Evolutionary conservation across 2,797 vertebrate species (phyloP), one percentile per base, ranked within the genome.

Genomic region (Knipowitschia caucasica): DNA sequence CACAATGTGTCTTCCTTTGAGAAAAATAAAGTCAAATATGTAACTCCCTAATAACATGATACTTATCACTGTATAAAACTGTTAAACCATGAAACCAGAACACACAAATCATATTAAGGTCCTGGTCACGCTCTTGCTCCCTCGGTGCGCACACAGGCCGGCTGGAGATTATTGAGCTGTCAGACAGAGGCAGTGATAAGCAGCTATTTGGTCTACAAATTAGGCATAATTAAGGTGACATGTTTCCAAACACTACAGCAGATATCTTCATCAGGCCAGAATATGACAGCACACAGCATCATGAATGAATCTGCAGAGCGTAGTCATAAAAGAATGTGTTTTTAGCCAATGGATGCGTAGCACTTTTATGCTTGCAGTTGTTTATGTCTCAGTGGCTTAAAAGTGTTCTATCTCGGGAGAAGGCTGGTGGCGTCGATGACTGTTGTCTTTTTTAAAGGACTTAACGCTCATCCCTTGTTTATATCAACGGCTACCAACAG

Each of bases 181-280:
- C 89, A 88, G 88, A 89, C 85, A 86, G 82, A 79, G 70, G 72
- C 75, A 80, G 83, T 70, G 86, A 91, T 91, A 91, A 92, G 87
- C 75, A 66, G 71, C 79, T 91, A 86, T 92, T 92, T 90, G 90
- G 87, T 89, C 88, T 90, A 89, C 85, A 92, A 90, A 92, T 90
- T 86, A 90, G 80, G 75, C 79, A 85, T 91, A 91, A 92, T 92
- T 88, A 90, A 83, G 81, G 77, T 73, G 88, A 86, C 78, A 76
- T 74, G 80, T 88, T 83, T 84, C 86, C 86, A 88, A 89, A 90
- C 84, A 85, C 69, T 77, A 73, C 68, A 14, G 45, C 63, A 78
- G 84, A 90, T 81, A 86, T 91, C 84, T 86, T 86, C 75, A 88
- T 89, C 84, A 77, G 72, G 68, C 49, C 78, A 53, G 69, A 80